Percentiles rank a stretch among this genome's conserved stretches.
Evolutionary conservation across 2,113 vertebrate species (phyloP).

Genomic region (Orientallactaga bullata): DNA sequence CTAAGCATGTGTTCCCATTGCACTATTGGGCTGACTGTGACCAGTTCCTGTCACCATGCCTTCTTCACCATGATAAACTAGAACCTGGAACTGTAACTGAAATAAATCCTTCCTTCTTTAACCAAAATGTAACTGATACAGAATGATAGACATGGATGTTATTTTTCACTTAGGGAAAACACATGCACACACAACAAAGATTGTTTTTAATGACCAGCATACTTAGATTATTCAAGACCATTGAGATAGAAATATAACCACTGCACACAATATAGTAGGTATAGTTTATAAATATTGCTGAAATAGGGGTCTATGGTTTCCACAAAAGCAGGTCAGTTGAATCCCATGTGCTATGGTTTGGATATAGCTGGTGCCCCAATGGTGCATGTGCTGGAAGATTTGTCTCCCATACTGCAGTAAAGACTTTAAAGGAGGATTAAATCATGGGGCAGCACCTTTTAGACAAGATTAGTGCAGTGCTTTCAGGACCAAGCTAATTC

Average conservation of each 20-base stretch:
- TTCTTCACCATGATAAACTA: too few relatives aligned
- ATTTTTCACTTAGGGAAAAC: slow-evolving; percentile 22
- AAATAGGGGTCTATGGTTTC: background rate
- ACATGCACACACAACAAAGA: background rate
- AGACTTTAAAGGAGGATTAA: background rate
- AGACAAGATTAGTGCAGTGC: background rate
- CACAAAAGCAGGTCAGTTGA: background rate
- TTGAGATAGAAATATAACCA: background rate
- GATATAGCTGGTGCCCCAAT: background rate
- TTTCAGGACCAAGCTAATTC: background rate
- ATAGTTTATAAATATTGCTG: background rate
- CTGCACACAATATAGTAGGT: background rate
- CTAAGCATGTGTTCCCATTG: too few relatives aligned
- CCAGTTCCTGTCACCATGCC: too few relatives aligned
- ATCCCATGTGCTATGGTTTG: background rate
- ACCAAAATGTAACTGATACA: too few relatives aligned
- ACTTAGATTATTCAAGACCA: background rate
- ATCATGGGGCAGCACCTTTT: background rate
- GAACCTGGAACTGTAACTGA: too few relatives aligned
- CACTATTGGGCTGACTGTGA: too few relatives aligned
- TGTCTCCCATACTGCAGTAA: background rate
- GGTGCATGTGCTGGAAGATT: background rate
- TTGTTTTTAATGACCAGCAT: background rate
- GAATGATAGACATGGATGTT: background rate
- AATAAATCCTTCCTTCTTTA: too few relatives aligned